Conservation (phyloP, 2,888 invertebrate genomes). For the Gnatocerus cornutus region DNA sequence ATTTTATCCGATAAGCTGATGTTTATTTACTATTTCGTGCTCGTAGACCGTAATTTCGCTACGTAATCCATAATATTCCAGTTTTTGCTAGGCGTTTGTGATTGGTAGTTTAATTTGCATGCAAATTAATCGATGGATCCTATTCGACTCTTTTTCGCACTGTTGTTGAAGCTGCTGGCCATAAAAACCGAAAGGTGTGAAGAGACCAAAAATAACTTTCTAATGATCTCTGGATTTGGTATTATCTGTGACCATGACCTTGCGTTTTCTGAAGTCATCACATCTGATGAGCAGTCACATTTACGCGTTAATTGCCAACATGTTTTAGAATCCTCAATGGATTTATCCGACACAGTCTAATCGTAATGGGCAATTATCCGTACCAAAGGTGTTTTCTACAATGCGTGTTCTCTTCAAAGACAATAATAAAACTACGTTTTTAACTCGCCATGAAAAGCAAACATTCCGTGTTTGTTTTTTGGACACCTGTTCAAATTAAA, state of each 20-base stretch:
- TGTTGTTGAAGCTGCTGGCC: not conserved
- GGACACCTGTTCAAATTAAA: not conserved
- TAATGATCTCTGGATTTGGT: conserved; percentile 17
- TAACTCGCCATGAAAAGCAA: not conserved
- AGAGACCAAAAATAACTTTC: conserved; percentile 9
- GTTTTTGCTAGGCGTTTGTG: too few species aligned
- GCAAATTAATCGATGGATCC: not conserved
- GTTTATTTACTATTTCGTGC: too few species aligned
- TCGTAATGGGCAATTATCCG: conserved; percentile 12
- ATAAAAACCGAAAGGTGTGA: conserved; percentile 6
- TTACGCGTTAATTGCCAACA: not conserved
- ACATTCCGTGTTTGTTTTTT: not conserved
- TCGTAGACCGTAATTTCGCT: too few species aligned
- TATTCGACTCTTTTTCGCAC: not conserved
- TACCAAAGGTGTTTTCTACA: not conserved
- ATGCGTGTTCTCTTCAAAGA: not conserved
- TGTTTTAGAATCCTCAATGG: conserved; percentile 9
- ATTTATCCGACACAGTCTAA: conserved; percentile 5
- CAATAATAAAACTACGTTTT: too few species aligned
- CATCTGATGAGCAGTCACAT: conserved; percentile 15
- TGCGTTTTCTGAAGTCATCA: conserved; percentile 25
- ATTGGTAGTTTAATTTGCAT: too few species aligned
- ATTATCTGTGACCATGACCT: conserved; percentile 36
- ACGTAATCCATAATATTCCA: too few species aligned
- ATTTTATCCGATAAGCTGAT: too few species aligned